Percentiles rank a stretch among this genome's conserved stretches.
phyloP scores from a whole-genome alignment of 2,888 invertebrate genomes.

The Microctonus brassicae region DNA sequence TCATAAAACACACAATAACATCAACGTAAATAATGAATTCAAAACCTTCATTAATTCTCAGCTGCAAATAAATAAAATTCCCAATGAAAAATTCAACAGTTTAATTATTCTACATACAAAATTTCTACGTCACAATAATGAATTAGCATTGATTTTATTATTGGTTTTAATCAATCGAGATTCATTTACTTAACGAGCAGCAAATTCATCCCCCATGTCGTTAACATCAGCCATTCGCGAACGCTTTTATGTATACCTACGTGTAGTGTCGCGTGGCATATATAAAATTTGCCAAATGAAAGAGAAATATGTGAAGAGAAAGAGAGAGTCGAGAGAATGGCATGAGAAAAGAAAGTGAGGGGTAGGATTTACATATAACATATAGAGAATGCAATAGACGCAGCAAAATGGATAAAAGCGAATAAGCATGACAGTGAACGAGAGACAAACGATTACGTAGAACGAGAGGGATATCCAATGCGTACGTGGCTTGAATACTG shows the following conservation, averaged over 20 bases:
- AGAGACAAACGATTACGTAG: constrained; percentile 39
- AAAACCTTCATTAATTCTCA: not conserved
- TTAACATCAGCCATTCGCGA: constrained; percentile 4
- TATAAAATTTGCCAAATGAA: not conserved
- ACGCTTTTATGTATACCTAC: not conserved
- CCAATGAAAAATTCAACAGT: no score
- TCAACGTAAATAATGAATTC: not conserved
- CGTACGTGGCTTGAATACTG: constrained; percentile 43
- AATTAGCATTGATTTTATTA: constrained; percentile 60
- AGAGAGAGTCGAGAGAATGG: constrained; percentile 1
- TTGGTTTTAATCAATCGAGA: constrained; percentile 51
- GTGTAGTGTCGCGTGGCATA: not conserved
- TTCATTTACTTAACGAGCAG: constrained; percentile 44
- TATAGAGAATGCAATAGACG: constrained; percentile 27
- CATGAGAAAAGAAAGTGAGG: constrained; percentile 3
- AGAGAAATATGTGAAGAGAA: not conserved
- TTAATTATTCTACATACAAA: no score
- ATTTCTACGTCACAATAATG: constrained; percentile 32
- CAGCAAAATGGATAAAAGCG: constrained; percentile 22
- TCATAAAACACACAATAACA: no score
- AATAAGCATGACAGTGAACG: constrained; percentile 29
- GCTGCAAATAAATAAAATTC: not conserved
- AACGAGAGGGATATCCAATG: constrained; percentile 33
- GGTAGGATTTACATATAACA: not conserved
- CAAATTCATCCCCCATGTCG: constrained; percentile 35